These are phyloP conservation scores for Osmerus eperlanus DNA, from an alignment of 2,113 vertebrate species.

Conservation along the genomic window DNA sequence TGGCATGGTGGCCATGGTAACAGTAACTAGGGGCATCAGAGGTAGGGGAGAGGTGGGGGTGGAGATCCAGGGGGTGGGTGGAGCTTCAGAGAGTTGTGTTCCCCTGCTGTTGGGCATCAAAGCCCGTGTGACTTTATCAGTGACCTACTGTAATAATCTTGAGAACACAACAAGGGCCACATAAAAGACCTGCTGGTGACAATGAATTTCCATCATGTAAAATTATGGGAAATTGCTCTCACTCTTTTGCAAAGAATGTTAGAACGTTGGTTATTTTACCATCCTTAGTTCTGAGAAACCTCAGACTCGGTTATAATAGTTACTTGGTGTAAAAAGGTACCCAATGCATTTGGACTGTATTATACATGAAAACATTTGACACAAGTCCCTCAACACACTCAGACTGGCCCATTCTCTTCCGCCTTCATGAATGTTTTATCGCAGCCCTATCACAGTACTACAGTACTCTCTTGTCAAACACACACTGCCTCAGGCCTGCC, in stretches of 20 bases:
- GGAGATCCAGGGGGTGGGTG: slow-evolving; percentile 11
- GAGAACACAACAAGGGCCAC: not conserved
- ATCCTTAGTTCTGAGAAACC: no score
- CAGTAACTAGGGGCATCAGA: slow-evolving; percentile 33
- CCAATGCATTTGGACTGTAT: no score
- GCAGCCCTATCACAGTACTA: not conserved
- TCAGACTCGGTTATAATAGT: no score
- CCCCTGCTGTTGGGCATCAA: not conserved
- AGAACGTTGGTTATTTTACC: no score
- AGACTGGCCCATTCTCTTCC: not conserved
- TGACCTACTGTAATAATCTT: not conserved
- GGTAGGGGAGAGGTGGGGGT: not conserved
- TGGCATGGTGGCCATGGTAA: slow-evolving; percentile 45
- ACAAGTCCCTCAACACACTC: not conserved
- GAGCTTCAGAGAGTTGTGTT: not conserved
- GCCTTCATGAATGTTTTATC: not conserved
- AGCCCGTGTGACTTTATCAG: not conserved
- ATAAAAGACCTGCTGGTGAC: not conserved
- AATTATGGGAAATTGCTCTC: not conserved
- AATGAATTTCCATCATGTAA: not conserved
- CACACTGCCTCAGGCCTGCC: not conserved
- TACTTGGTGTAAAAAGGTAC: no score
- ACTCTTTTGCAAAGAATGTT: no score
- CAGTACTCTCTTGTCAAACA: not conserved
- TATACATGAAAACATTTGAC: no score